phyloP scores from a whole-genome alignment of 2,888 invertebrate species.

The Drosophila barbarae region DNA sequence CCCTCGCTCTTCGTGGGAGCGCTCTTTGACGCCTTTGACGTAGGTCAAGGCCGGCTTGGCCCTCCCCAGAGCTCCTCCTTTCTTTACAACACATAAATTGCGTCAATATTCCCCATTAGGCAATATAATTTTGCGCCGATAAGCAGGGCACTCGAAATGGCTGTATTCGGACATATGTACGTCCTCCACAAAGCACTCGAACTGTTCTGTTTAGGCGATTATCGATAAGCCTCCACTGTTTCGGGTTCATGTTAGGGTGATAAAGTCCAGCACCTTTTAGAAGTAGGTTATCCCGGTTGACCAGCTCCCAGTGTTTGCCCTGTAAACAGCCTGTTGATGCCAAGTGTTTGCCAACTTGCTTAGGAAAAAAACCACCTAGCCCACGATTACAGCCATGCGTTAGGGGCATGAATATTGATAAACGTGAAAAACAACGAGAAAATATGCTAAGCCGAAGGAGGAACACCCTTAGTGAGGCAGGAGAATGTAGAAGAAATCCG shows the following conservation, averaged over 20 bases:
- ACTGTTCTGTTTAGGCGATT: slow-evolving; percentile 34
- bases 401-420: slow-evolving; percentile 27
- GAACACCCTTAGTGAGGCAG: not conserved
- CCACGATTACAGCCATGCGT: slow-evolving; percentile 18
- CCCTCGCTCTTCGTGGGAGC: slow-evolving; percentile 5
- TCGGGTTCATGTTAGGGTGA: slow-evolving; percentile 14
- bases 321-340: slow-evolving; percentile 2
- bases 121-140: slow-evolving; percentile 44
- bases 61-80: slow-evolving; percentile 14
- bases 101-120: slow-evolving; percentile 35
- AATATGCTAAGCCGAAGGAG: not conserved
- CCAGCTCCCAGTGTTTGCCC: slow-evolving; percentile 3
- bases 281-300: not conserved
- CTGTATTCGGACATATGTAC: slow-evolving; percentile 20
- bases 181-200: slow-evolving; percentile 34
- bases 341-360: slow-evolving; percentile 5
- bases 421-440: slow-evolving; percentile 8
- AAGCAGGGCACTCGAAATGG: slow-evolving; percentile 35
- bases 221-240: slow-evolving; percentile 45
- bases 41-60: slow-evolving; percentile 67
- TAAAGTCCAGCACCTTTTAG: slow-evolving; percentile 30
- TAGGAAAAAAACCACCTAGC: slow-evolving; percentile 4
- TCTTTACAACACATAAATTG: slow-evolving; percentile 2
- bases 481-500: not conserved
- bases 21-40: slow-evolving; percentile 47